phyloP scores from a whole-genome alignment of 2,113 vertebrate species.

The Malurus elegans region DNA sequence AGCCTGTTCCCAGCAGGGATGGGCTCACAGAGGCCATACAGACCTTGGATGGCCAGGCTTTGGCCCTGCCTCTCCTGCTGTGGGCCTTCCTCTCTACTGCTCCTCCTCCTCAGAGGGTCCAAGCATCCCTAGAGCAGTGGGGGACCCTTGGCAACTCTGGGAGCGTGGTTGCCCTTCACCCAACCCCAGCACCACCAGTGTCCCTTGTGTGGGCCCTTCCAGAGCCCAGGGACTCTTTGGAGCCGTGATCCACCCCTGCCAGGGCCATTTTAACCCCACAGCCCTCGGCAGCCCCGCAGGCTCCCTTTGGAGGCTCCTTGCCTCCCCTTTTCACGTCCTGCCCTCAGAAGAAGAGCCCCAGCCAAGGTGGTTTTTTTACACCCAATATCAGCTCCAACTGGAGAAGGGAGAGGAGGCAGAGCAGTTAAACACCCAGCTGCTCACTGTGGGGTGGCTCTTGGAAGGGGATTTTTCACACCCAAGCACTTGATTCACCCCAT shows the following conservation, averaged over 20 bases:
- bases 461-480: neutral
- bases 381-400: neutral
- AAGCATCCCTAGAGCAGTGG: neutral
- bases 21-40: fast-evolving
- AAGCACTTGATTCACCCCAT: neutral
- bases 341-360: neutral
- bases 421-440: neutral
- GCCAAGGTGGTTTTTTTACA: neutral
- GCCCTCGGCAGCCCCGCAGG: fast-evolving
- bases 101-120: neutral
- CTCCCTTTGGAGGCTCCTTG: neutral
- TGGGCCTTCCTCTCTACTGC: neutral
- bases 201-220: neutral
- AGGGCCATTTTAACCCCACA: neutral
- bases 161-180: neutral
- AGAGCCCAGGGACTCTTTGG: neutral
- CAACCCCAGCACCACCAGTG: neutral
- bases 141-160: neutral
- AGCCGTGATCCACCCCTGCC: neutral
- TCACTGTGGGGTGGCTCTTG: neutral
- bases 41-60: neutral
- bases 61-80: neutral
- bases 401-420: neutral
- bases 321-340: neutral
- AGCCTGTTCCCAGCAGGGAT: neutral